Base-by-base conservation (phyloP, 2,797 vertebrate genomes). In the Phataginus tricuspis region DNA sequence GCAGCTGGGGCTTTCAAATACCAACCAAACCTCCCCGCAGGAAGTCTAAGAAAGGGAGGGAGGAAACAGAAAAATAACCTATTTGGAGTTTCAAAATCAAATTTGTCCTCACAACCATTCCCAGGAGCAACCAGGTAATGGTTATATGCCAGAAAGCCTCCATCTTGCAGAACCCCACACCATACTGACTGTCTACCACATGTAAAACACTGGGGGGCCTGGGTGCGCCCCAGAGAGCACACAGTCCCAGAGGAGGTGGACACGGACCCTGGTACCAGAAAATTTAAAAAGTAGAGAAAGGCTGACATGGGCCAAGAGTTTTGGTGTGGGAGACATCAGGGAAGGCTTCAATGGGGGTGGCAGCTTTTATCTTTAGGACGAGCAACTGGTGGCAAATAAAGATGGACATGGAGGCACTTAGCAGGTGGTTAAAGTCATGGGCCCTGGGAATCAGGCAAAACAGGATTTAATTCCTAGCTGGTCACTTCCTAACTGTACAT, bases 51-150 rank as follows among this genome's bases (percentile, higher is more conserved):
- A 42, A 49, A 27, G 68, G 83, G n/a, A 74, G 69, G 53, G 57
- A 93, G 85, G 90, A 95, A 88, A 86, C 3, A 39, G 84, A 84
- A 84, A 92, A 75, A 66, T 31, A 85, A 85, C 53, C 55, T 13
- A 14, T 92, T 34, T 80, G 86, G 74, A 96, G 96, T 83, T 92
- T 92, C 64, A 82, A 83, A 95, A 92, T 94, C 57, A 94, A 63
- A 75, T 83, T 83, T 95, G 63, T 91, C 71, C 82, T 92, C 25
- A 61, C 51, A 75, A 37, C 25, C 31, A 27, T 14, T 34, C 10
- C 51, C 77, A 19, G 19, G 82, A 84, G 78, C 57, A 69, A 37
- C 12, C 16, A 37, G 12, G 59, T 29, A 18, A 49, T 25, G 45
- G 93, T 55, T 27, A 25, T 2, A 1, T 0, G 42, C 86, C 93